A percentile compares a stretch with the other conserved stretches of the same genome.
Conservation (phyloP, 1,140 invertebrate species). For the Trichonephila clavipes region DNA sequence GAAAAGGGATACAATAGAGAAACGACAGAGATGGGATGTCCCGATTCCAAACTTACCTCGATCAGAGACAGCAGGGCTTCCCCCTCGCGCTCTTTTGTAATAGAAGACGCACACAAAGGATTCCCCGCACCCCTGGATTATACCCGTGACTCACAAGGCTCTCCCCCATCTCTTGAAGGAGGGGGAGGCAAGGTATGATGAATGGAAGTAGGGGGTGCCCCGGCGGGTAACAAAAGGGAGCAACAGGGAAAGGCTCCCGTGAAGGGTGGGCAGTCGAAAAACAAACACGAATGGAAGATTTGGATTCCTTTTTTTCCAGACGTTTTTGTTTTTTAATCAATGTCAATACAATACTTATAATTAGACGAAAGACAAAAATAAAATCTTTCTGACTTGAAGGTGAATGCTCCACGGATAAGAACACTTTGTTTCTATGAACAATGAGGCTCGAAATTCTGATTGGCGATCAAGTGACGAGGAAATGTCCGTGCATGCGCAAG, state of each 20-base stretch:
- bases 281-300: neutral
- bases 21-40: neutral
- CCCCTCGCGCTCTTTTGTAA: neutral
- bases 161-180: slow-evolving; percentile 2
- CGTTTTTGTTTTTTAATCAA: too few species aligned
- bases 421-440: too few species aligned
- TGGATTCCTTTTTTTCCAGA: too few species aligned
- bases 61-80: neutral
- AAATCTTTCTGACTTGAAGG: too few species aligned
- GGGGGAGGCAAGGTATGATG: slow-evolving; percentile 28
- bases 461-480: too few species aligned
- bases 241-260: neutral
- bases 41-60: slow-evolving; percentile 15
- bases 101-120: slow-evolving; percentile 25
- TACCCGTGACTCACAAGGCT: slow-evolving; percentile 44
- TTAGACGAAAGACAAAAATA: too few species aligned
- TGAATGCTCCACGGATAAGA: too few species aligned
- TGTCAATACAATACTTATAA: too few species aligned
- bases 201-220: slow-evolving; percentile 29
- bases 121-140: neutral
- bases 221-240: neutral
- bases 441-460: too few species aligned
- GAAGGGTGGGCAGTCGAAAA: neutral
- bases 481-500: too few species aligned
- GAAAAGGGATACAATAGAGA: neutral